phyloP scores from a whole-genome alignment of 2,113 vertebrate genomes.

The Clinocottus analis region DNA sequence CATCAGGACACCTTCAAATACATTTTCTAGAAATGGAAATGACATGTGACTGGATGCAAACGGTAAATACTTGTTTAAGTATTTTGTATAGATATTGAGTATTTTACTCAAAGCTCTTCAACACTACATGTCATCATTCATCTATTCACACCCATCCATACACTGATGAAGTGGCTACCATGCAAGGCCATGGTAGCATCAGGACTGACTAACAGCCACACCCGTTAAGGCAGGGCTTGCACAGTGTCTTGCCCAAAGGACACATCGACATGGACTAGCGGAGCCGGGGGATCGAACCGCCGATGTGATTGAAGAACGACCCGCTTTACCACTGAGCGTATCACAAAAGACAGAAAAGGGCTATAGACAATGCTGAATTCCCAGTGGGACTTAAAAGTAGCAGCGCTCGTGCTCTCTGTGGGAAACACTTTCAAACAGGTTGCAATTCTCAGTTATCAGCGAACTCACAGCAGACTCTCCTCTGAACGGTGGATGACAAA shows the following conservation, averaged over 20 bases:
- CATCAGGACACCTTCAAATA: too few relatives aligned
- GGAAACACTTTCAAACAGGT: neutral
- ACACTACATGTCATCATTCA: neutral
- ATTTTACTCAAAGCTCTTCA: neutral
- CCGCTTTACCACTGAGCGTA: neutral
- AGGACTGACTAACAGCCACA: neutral
- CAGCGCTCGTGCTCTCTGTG: neutral
- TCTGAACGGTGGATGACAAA: neutral
- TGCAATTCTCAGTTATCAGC: conserved; percentile 4
- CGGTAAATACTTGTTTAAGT: neutral
- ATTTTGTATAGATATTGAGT: too few relatives aligned
- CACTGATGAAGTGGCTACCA: too few relatives aligned
- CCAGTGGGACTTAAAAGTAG: neutral
- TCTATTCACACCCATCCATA: neutral
- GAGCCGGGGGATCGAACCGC: neutral
- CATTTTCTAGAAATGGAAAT: neutral
- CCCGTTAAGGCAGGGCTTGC: neutral
- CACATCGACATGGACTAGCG: neutral
- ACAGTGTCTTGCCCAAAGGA: neutral
- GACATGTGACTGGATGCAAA: neutral
- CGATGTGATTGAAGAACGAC: neutral
- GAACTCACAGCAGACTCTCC: neutral
- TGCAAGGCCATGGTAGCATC: too few relatives aligned
- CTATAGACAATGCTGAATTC: neutral
- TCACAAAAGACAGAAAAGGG: neutral